phyloP scores from a whole-genome alignment of 2,113 vertebrate species.

The Tachysurus vachellii region DNA sequence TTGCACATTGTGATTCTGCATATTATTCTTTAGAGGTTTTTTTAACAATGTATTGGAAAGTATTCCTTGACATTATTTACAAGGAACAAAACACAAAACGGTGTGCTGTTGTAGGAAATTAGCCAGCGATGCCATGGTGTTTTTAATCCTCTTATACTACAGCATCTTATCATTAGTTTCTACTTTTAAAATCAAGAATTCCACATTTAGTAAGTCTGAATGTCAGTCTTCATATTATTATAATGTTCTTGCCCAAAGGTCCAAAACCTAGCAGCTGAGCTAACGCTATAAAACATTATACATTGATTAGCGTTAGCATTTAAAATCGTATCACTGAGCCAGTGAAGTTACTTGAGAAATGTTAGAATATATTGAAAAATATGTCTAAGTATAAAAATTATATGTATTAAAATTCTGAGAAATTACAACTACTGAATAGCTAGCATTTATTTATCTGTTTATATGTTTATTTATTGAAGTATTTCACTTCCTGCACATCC shows the following conservation, averaged over 20 bases:
- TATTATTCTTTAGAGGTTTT: background rate
- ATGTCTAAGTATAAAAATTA: background rate
- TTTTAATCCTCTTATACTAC: background rate
- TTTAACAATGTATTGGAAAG: background rate
- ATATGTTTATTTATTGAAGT: background rate
- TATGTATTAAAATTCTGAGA: too few relatives aligned
- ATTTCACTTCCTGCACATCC: background rate
- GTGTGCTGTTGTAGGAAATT: background rate
- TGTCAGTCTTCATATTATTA: background rate
- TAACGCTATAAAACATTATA: background rate
- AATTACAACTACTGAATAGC: too few relatives aligned
- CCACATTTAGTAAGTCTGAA: too few relatives aligned
- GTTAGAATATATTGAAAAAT: background rate
- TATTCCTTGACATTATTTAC: background rate
- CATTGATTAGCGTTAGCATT: background rate
- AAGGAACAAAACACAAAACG: background rate
- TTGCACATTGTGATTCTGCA: background rate
- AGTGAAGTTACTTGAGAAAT: background rate
- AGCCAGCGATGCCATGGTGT: background rate
- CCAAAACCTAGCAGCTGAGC: background rate
- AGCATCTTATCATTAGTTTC: background rate
- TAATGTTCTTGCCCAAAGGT: background rate
- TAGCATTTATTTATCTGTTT: background rate
- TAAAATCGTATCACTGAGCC: background rate
- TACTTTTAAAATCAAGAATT: too few relatives aligned